Conservation (phyloP, 1,140 invertebrate genomes). For the Portunus trituberculatus region DNA sequence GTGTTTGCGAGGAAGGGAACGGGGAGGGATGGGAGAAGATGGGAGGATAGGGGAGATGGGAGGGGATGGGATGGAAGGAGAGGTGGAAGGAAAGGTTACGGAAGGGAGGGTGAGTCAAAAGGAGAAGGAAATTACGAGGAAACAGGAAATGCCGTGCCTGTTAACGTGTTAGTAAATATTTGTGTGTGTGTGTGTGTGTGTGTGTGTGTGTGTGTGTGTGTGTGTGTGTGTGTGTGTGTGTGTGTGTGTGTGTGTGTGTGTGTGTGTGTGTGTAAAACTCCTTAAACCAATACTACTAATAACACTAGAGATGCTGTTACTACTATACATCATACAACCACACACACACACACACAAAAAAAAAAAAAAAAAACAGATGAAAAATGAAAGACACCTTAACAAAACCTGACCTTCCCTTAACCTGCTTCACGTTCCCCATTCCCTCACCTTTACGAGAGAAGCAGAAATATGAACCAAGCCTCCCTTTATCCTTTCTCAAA, state of each 20-base stretch:
- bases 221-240: slow-evolving; percentile 38
- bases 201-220: slow-evolving; percentile 38
- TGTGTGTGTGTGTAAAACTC: neutral
- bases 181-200: neutral
- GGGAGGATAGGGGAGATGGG: neutral
- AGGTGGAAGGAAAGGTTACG: neutral
- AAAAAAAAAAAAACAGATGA: too few species aligned
- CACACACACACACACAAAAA: too few species aligned
- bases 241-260: slow-evolving; percentile 31
- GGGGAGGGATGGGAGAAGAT: neutral
- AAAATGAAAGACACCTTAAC: neutral
- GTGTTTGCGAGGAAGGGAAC: neutral
- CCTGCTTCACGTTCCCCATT: neutral
- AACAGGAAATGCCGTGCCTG: neutral
- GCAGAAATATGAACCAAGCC: neutral
- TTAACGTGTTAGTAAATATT: too few species aligned
- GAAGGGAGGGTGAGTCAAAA: neutral
- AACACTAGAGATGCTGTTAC: too few species aligned
- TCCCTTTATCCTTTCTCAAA: too few species aligned
- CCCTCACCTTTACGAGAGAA: neutral
- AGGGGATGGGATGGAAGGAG: neutral
- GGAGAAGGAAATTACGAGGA: neutral
- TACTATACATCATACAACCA: too few species aligned
- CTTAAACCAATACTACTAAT: too few species aligned
- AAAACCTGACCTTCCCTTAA: neutral